Percentiles rank a stretch among this genome's conserved stretches.
Conservation (phyloP, 2,888 invertebrate genomes). For the Drosophila neonasuta region DNA sequence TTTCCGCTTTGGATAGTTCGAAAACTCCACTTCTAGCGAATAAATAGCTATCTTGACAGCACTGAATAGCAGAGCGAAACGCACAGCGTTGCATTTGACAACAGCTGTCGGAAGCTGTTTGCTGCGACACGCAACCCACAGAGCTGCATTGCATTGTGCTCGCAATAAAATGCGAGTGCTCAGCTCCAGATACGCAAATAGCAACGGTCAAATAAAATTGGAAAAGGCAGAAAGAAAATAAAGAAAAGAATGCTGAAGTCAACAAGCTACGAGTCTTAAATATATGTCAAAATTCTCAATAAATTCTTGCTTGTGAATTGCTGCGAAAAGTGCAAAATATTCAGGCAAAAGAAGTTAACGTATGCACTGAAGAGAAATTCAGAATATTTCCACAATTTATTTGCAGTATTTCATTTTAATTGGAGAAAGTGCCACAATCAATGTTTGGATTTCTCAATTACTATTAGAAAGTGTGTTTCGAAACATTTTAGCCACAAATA, state of each 20-base stretch:
- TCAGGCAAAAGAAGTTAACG: too few species aligned
- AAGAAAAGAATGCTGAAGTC: background rate
- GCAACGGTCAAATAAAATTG: background rate
- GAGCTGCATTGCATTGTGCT: background rate
- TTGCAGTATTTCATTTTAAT: background rate
- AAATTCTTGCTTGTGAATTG: background rate
- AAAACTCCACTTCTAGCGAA: background rate
- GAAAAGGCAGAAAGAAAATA: background rate
- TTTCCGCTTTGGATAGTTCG: too few species aligned
- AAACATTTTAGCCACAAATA: background rate
- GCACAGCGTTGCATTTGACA: slow-evolving; percentile 59
- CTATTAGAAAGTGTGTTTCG: background rate
- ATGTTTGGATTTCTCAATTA: background rate
- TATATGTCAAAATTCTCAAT: background rate
- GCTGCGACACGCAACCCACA: slow-evolving; percentile 48
- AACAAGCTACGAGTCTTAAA: background rate
- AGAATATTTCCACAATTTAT: background rate
- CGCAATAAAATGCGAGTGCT: slow-evolving; percentile 3
- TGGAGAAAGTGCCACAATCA: background rate
- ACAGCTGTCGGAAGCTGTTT: slow-evolving; percentile 67
- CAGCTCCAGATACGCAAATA: slow-evolving; percentile 19
- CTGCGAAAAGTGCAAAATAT: background rate
- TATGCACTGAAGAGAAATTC: background rate
- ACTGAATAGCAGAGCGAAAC: background rate
- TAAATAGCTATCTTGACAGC: slow-evolving; percentile 13